A percentile compares a stretch with the other conserved stretches of the same genome.
These are phyloP conservation scores for Gephyroberyx darwinii DNA, from an alignment of 2,797 vertebrate genomes.

Conservation along the genomic window DNA sequence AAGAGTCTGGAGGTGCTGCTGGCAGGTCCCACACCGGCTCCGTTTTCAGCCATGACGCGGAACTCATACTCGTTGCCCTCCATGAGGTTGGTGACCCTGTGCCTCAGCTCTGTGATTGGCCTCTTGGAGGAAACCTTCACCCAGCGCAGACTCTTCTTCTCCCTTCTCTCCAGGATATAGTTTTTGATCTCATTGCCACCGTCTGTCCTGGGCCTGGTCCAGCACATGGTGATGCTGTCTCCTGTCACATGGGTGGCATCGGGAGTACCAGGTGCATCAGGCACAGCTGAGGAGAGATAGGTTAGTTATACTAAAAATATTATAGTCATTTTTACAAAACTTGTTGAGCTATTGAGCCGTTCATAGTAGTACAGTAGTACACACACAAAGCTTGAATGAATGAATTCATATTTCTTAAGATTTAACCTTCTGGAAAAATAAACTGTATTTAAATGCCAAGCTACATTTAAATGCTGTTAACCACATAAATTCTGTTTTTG, in stretches of 20 bases:
- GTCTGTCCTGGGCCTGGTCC: constrained; percentile 92
- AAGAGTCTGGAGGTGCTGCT: constrained; percentile 94
- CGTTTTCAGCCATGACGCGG: constrained; percentile 97
- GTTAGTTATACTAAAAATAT: background rate
- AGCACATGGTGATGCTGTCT: constrained; percentile 93
- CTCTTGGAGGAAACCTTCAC: constrained; percentile 96
- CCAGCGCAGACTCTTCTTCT: constrained; percentile 98
- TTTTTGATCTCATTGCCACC: constrained; percentile 97
- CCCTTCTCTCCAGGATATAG: constrained; percentile 96
- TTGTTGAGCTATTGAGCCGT: background rate
- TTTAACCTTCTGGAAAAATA: background rate
- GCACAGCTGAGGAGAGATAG: constrained; percentile 83
- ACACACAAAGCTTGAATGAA: no score
- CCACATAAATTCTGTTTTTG: background rate
- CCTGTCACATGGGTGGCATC: constrained; percentile 94
- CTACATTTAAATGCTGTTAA: background rate
- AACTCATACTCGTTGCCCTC: constrained; percentile 99
- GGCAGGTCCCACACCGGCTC: constrained; percentile 91
- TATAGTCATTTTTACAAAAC: no score
- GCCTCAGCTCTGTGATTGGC: constrained; percentile 92
- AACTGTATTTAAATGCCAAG: no score
- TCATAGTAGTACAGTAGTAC: no score
- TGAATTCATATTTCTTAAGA: no score
- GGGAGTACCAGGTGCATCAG: constrained; percentile 94
- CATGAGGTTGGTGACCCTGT: constrained; percentile 91